These are phyloP conservation scores for Suncus etruscus DNA, from an alignment of 2,113 vertebrate genomes.

Conservation along the genomic window DNA sequence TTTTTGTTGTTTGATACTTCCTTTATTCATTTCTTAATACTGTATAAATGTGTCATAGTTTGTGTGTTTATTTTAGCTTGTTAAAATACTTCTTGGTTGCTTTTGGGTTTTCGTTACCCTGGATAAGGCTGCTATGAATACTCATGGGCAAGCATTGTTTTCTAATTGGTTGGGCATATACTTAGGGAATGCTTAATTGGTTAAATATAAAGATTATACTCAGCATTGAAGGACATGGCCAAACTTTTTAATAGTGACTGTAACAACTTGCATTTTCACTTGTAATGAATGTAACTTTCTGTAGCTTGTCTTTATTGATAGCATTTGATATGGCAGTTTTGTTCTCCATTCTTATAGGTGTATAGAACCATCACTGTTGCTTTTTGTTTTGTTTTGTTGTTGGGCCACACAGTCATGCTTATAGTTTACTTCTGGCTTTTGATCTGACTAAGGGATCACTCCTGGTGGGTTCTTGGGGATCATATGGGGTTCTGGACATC, in stretches of 20 bases:
- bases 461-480: too few species aligned
- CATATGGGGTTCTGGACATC: too few species aligned
- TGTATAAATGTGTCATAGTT: not conserved
- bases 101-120: not conserved
- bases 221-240: not conserved
- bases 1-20: not conserved
- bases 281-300: not conserved
- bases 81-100: constrained; percentile 12
- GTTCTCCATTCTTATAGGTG: not conserved
- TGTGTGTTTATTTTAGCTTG: not conserved
- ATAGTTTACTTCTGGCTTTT: too few species aligned
- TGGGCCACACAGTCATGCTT: too few species aligned
- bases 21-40: constrained; percentile 1
- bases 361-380: not conserved
- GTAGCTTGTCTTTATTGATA: not conserved
- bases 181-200: not conserved
- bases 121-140: not conserved
- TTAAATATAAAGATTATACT: not conserved
- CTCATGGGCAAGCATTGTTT: not conserved
- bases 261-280: not conserved
- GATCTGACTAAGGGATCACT: too few species aligned
- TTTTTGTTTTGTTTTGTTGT: too few species aligned
- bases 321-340: not conserved
- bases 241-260: constrained; percentile 18
- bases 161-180: not conserved